Evolutionary conservation across 2,113 vertebrate genomes (phyloP).

Genomic region (Spermophilus dauricus): DNA sequence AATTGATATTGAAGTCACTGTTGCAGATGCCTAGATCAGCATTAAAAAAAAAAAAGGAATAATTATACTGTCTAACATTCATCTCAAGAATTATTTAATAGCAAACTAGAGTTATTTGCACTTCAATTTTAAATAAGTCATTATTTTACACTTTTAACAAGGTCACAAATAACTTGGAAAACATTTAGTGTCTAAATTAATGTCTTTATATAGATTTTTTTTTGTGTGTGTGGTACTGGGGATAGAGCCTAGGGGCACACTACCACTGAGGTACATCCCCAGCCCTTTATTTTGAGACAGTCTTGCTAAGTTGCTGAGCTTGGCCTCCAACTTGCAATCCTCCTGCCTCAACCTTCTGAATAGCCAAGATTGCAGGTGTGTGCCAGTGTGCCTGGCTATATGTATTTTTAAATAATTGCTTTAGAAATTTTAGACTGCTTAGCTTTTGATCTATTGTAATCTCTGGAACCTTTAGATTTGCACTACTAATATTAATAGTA

Average conservation of each 20-base stretch:
- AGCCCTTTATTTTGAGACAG: no score
- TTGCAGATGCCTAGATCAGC: neutral
- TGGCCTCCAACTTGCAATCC: no score
- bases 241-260: no score
- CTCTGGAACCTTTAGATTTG: neutral
- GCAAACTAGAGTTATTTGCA: neutral
- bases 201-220: neutral
- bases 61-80: constrained; percentile 8
- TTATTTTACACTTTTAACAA: constrained; percentile 41
- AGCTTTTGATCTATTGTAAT: constrained; percentile 57
- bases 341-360: no score
- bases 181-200: constrained; percentile 37
- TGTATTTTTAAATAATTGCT: constrained; percentile 44
- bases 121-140: constrained; percentile 7
- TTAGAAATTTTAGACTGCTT: constrained; percentile 48
- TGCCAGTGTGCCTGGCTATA: no score
- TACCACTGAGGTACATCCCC: no score
- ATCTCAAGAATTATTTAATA: constrained; percentile 58
- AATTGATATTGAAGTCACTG: neutral
- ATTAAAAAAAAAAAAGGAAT: neutral
- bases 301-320: no score
- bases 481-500: constrained; percentile 35
- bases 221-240: no score
- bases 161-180: constrained; percentile 39
- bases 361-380: no score